Base-by-base conservation (phyloP, 2,113 vertebrate species). In the Xiphophorus maculatus region DNA sequence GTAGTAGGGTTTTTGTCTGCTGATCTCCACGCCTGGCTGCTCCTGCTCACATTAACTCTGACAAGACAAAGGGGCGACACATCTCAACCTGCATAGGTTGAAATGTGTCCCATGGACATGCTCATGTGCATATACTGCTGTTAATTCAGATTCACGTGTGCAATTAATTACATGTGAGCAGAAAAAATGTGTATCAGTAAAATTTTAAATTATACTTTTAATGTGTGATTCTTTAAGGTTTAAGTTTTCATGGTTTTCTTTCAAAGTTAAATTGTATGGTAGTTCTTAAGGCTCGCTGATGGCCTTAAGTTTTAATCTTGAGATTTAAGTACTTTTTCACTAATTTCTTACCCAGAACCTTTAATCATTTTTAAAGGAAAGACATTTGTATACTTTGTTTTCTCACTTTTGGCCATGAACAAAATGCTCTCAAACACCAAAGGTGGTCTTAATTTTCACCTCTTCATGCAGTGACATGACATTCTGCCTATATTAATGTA, bases 11-110 rank as follows among this genome's bases (percentile, higher is more conserved):
- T 65, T 70, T 82, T 4, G 80, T 81, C 76, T 90, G 80, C 77
- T 90, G 91, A 91, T 90, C 87, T 81, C 87, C 84, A 93, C 81
- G 92, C 89, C 88, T 93, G 90, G 88, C 81, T 93, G 90, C 74
- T 83, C 88, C 81, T 88, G 76, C 86, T 93, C 90, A 89, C 87
- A 93, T 94, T 94, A 94, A 90, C 92, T 77, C 85, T 93, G 92
- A 94, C 83, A 83, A 91, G 88, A 93, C 87, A 88, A 92, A 91
- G 87, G 92, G 89, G 89, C 90, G 92, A 94, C 94, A 93, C 86
- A 77, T 90, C 76, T 81, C 76, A 61, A 88, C 91, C 93, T 79
- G 83, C 87, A 90, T 90, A 89, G 89, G 63, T 72, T 27, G 5
- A 60, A 32, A 58, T 81, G 33, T 8, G 7, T 35, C 33, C 32